Conservation (phyloP, 2,888 invertebrate species). For the Aphodius sticticus region DNA sequence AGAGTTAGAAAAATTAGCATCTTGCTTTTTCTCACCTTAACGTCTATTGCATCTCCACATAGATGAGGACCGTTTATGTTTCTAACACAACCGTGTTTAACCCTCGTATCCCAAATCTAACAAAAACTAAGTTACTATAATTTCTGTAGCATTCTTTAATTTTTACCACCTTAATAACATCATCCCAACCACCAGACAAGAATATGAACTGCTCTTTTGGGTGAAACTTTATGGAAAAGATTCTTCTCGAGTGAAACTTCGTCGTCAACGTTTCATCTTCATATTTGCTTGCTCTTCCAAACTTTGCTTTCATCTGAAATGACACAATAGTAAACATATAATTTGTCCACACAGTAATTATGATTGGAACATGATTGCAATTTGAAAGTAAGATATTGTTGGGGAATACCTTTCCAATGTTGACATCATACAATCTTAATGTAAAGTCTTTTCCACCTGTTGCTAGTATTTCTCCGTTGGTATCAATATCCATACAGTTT, state of each 20-base stretch:
- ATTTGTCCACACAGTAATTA: no score
- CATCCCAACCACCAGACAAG: conserved; percentile 67
- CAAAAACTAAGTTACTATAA: conserved; percentile 6
- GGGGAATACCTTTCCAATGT: conserved; percentile 51
- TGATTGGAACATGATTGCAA: background rate
- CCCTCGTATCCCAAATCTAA: conserved; percentile 68
- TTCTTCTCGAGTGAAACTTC: conserved; percentile 46
- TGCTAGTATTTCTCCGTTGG: conserved; percentile 48
- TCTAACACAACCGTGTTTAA: conserved; percentile 62
- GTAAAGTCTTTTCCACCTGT: conserved; percentile 57
- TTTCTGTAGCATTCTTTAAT: background rate
- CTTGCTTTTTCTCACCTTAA: conserved; percentile 56
- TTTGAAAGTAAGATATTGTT: background rate
- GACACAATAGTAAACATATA: background rate
- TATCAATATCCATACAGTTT: conserved; percentile 54
- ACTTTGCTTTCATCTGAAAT: conserved; percentile 33
- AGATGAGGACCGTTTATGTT: conserved; percentile 67
- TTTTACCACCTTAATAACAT: conserved; percentile 62
- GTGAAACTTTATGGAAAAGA: conserved; percentile 62
- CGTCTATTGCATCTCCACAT: conserved; percentile 66
- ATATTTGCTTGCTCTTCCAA: conserved; percentile 25
- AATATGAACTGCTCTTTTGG: conserved; percentile 59
- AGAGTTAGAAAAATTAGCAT: no score
- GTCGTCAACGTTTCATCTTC: conserved; percentile 25
- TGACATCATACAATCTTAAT: conserved; percentile 55